phyloP scores from a whole-genome alignment of 53 echinoderm and acorn worm genomes.

The Crossaster papposus region DNA sequence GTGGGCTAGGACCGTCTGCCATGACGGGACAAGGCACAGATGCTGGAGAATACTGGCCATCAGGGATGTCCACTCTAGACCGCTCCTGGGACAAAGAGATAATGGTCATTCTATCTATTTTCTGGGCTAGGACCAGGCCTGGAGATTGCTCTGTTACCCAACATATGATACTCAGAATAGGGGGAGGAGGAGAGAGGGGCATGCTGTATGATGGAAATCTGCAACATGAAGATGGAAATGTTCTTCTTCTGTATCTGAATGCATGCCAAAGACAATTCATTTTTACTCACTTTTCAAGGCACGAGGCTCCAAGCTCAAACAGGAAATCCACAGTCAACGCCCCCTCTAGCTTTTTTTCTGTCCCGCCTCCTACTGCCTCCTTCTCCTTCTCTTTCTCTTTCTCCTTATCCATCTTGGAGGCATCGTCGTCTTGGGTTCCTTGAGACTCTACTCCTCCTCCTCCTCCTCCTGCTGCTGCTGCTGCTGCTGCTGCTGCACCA shows the following conservation, averaged over 20 bases:
- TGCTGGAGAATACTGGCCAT: conserved; percentile 83
- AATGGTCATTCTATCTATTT: no score
- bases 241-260: neutral
- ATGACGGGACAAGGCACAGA: conserved; percentile 75
- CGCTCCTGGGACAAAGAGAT: conserved; percentile 63
- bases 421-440: neutral
- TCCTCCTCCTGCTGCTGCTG: neutral
- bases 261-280: neutral
- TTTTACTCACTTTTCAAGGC: conserved; percentile 86
- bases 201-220: no score
- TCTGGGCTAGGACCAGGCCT: no score
- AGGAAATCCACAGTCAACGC: conserved; percentile 77
- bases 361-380: conserved; percentile 1
- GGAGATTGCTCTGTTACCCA: no score
- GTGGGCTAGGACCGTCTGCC: conserved; percentile 75
- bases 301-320: conserved; percentile 88
- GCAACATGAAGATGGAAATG: no score
- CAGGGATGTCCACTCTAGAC: conserved; percentile 94
- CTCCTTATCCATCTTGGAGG: neutral
- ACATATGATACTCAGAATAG: no score
- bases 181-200: no score
- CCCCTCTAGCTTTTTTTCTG: conserved; percentile 60
- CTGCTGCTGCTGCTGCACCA: neutral
- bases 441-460: no score
- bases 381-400: neutral